phyloP scores from a whole-genome alignment of 2,888 invertebrate species.

The Cistogaster globosa region DNA sequence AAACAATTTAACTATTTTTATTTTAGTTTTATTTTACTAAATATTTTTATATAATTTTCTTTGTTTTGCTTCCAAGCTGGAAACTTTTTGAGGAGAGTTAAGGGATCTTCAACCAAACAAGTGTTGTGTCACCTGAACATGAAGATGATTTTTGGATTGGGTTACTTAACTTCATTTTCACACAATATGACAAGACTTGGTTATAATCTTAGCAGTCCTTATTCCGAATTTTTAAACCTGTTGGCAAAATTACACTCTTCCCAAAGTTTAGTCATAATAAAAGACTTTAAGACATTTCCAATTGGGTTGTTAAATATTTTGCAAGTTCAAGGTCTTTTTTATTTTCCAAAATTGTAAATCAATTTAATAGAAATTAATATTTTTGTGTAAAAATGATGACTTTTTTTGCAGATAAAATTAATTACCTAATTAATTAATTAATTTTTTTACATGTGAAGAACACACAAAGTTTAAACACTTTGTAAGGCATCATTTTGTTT shows the following conservation, averaged over 20 bases:
- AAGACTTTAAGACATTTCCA: neutral
- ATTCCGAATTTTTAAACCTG: too few species aligned
- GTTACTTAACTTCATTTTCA: too few species aligned
- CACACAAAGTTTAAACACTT: neutral
- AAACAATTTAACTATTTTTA: constrained; percentile 41
- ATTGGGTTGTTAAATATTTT: constrained; percentile 7
- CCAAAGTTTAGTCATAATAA: too few species aligned
- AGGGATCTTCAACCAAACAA: too few species aligned
- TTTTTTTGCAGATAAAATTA: constrained; percentile 7
- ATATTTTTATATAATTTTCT: neutral
- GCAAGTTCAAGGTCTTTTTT: constrained; percentile 66
- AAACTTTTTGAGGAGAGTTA: neutral
- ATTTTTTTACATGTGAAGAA: neutral
- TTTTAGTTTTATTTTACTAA: constrained; percentile 16
- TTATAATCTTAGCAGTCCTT: too few species aligned
- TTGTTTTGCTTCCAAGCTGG: constrained; percentile 17
- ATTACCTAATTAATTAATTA: constrained; percentile 6
- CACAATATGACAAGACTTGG: too few species aligned
- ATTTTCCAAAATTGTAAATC: constrained; percentile 20
- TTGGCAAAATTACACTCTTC: too few species aligned
- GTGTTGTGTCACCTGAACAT: too few species aligned
- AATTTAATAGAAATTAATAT: constrained; percentile 13
- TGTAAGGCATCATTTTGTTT: neutral
- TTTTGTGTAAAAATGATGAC: neutral
- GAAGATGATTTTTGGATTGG: too few species aligned